Conservation (phyloP, 2,113 vertebrate species). For the Pterocles gutturalis region DNA sequence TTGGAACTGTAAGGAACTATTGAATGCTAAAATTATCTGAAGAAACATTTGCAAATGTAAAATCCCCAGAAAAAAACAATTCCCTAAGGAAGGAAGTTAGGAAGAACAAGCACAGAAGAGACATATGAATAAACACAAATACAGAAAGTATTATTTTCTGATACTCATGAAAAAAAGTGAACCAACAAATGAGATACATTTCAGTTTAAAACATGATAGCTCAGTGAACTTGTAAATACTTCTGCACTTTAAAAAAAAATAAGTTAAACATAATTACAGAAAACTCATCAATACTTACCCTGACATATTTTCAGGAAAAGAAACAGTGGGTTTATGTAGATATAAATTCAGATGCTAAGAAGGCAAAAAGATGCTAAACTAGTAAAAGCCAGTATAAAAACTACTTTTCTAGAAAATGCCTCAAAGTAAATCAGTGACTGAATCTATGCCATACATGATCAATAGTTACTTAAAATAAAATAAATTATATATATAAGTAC, state of each 20-base stretch:
- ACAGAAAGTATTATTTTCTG: slow-evolving; percentile 56
- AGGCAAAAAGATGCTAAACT: background rate
- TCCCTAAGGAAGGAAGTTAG: slow-evolving; percentile 62
- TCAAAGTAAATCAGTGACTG: background rate
- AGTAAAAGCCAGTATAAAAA: background rate
- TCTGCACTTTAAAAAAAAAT: background rate
- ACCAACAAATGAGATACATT: background rate
- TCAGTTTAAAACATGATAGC: background rate
- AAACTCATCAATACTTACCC: background rate
- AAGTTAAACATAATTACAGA: background rate
- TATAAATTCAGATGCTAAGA: background rate
- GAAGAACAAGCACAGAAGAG: slow-evolving; percentile 2
- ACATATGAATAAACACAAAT: slow-evolving; percentile 43
- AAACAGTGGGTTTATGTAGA: background rate
- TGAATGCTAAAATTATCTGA: slow-evolving; percentile 60
- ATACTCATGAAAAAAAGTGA: background rate
- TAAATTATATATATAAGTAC: background rate
- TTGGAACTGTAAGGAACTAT: slow-evolving; percentile 18
- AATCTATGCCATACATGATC: background rate
- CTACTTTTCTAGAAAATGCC: background rate
- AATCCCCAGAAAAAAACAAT: slow-evolving; percentile 60
- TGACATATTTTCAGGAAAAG: background rate
- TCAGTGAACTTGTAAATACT: background rate
- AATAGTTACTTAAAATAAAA: background rate
- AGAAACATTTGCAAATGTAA: slow-evolving; percentile 40